Conservation (phyloP, 2,113 vertebrate genomes). For the Neoarius graeffei region DNA sequence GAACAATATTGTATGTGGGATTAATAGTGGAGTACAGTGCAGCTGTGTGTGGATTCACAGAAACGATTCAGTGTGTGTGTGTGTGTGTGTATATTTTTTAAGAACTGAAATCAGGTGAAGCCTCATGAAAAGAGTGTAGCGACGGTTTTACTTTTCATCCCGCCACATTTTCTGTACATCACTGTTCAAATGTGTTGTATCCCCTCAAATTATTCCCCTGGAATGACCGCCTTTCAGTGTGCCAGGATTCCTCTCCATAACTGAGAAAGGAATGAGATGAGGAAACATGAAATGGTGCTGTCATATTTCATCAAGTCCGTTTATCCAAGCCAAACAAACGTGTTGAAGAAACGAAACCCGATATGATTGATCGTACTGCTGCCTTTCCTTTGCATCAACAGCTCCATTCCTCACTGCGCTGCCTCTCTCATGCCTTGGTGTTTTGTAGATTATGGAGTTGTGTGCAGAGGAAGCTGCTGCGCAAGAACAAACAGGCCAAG, state of each 20-base stretch:
- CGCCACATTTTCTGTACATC: background rate
- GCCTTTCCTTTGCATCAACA: background rate
- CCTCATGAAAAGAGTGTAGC: background rate
- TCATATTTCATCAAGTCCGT: background rate
- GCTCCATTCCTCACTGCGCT: background rate
- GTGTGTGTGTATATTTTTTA: too few species aligned
- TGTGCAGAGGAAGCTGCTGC: conserved; percentile 95
- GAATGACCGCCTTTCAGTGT: background rate
- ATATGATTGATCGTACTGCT: background rate
- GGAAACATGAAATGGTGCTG: background rate
- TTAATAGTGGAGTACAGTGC: background rate
- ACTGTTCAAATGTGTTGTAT: background rate
- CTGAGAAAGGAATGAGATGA: background rate
- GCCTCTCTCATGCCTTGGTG: background rate
- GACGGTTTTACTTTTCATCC: background rate
- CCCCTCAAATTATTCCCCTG: background rate
- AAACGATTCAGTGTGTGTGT: too few species aligned
- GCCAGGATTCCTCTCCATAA: background rate
- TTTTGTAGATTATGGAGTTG: conserved; percentile 81
- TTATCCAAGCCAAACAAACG: background rate
- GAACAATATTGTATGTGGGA: background rate
- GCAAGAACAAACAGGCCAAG: conserved; percentile 96
- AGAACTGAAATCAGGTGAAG: background rate
- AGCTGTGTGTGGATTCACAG: background rate
- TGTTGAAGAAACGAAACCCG: background rate